Percentiles rank a stretch among this genome's conserved stretches.
Evolutionary conservation across 2,113 vertebrate genomes (phyloP).

Genomic region (Gavialis gangeticus): DNA sequence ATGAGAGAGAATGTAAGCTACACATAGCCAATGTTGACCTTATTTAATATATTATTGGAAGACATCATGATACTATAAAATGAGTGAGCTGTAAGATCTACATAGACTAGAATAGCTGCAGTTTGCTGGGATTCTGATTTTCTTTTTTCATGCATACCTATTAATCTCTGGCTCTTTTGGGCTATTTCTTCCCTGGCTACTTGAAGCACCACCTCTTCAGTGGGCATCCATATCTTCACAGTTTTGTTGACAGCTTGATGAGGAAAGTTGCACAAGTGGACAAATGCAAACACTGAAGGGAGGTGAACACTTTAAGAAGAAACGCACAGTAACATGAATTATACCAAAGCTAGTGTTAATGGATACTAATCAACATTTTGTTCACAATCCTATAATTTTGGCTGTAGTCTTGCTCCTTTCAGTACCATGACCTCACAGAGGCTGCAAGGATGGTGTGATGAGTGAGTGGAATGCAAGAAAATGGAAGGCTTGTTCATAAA

Average conservation of each 20-base stretch:
- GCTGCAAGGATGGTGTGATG: not conserved
- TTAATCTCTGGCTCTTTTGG: not conserved
- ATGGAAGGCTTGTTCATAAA: not conserved
- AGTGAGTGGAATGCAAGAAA: not conserved
- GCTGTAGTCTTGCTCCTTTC: not conserved
- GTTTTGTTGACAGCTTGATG: not conserved
- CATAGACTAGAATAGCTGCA: not conserved
- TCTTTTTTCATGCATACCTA: not conserved
- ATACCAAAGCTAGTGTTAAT: not conserved
- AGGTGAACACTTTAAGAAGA: not conserved
- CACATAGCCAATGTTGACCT: not conserved
- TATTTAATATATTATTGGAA: not conserved
- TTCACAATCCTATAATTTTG: not conserved
- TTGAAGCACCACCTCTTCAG: not conserved
- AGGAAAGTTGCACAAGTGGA: not conserved
- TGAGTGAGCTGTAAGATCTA: not conserved
- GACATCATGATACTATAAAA: not conserved
- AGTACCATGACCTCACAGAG: not conserved
- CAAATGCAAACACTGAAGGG: not conserved
- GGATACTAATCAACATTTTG: constrained; percentile 1
- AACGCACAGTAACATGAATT: not conserved
- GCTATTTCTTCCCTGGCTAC: not conserved
- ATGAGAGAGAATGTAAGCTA: not conserved
- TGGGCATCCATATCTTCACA: not conserved
- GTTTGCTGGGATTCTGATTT: not conserved